Conservation (phyloP, 2,888 invertebrate species). For the Coelopa pilipes region DNA sequence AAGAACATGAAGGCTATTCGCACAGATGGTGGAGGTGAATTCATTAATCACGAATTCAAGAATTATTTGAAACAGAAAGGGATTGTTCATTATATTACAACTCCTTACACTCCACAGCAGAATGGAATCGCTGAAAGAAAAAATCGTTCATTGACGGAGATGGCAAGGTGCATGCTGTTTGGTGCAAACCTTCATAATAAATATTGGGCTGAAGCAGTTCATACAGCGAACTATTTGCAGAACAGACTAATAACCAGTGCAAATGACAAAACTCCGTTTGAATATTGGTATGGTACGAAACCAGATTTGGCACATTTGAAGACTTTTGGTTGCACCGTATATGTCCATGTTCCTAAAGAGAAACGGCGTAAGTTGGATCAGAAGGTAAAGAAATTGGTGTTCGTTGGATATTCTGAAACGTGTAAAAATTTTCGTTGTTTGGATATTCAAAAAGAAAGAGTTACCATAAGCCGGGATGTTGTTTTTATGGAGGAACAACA, state of each 20-base stretch:
- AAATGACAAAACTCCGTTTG: too few relatives aligned
- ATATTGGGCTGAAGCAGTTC: constrained; percentile 3
- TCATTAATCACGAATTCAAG: not conserved
- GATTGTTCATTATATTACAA: not conserved
- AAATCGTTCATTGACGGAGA: not conserved
- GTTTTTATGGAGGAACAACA: too few relatives aligned
- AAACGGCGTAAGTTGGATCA: too few relatives aligned
- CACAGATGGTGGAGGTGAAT: not conserved
- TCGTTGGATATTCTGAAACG: too few relatives aligned
- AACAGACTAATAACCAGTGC: not conserved
- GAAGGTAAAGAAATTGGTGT: too few relatives aligned
- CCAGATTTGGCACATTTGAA: too few relatives aligned
- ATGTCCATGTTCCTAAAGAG: too few relatives aligned
- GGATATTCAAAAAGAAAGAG: too few relatives aligned
- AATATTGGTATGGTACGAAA: too few relatives aligned
- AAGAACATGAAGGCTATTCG: not conserved
- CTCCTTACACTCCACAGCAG: constrained; percentile 6
- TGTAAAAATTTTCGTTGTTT: too few relatives aligned
- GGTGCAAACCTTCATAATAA: not conserved
- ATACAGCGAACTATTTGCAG: not conserved
- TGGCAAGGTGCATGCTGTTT: constrained; percentile 10
- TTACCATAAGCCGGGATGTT: too few relatives aligned
- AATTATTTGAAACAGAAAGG: not conserved
- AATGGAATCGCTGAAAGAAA: constrained; percentile 8
- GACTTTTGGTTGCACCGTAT: too few relatives aligned